phyloP scores from a whole-genome alignment of 2,797 vertebrate genomes.

The Hozukius guyotensis region DNA sequence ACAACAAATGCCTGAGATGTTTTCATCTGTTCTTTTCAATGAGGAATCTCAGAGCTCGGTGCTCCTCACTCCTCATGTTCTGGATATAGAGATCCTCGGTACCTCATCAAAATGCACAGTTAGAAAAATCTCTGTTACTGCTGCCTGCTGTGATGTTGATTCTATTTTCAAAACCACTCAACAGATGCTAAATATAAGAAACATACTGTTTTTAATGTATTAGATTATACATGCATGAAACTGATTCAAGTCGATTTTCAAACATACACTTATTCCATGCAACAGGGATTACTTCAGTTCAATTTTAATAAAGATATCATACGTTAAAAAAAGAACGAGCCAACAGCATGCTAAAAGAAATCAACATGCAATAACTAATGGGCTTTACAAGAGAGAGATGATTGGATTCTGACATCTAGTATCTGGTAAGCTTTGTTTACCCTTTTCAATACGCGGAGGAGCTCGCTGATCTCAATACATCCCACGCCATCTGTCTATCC shows the following conservation, averaged over 20 bases:
- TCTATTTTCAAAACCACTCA: background rate
- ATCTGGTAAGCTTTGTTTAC: conserved; percentile 66
- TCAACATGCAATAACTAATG: conserved; percentile 17
- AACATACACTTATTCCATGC: background rate
- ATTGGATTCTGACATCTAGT: conserved; percentile 59
- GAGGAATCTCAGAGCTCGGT: background rate
- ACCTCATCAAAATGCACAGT: conserved; percentile 27
- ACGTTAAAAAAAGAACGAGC: background rate
- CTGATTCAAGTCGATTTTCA: background rate
- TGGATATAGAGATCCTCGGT: conserved; percentile 10
- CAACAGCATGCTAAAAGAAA: background rate
- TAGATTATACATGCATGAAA: background rate
- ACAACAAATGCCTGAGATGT: background rate
- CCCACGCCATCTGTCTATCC: conserved; percentile 66
- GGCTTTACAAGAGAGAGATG: conserved; percentile 15
- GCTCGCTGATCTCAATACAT: conserved; percentile 44
- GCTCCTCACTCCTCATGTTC: conserved; percentile 4
- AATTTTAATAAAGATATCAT: background rate
- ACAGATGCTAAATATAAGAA: conserved; percentile 2
- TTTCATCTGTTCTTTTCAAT: conserved; percentile 1
- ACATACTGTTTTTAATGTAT: background rate
- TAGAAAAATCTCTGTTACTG: background rate
- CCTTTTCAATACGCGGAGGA: conserved; percentile 54
- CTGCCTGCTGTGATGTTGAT: conserved; percentile 5
- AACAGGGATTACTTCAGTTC: background rate